phyloP scores from a whole-genome alignment of 1,140 invertebrate genomes.

The Brachionus koreanus region DNA sequence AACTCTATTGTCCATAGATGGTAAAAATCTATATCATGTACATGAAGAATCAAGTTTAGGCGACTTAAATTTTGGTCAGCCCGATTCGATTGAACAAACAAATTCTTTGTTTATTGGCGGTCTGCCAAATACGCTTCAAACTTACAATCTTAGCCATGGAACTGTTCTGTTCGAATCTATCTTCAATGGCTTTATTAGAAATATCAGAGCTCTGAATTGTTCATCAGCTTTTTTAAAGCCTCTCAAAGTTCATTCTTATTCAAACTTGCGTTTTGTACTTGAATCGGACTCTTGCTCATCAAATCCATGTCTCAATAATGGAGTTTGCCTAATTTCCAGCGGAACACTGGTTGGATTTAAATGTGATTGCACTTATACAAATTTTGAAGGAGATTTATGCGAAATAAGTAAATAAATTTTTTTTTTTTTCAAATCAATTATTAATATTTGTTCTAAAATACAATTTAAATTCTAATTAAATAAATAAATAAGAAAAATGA shows the following conservation, averaged over 20 bases:
- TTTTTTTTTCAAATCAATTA: not conserved
- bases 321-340: not conserved
- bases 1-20: not conserved
- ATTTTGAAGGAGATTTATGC: conserved; percentile 21
- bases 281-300: conserved; percentile 12
- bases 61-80: conserved; percentile 10
- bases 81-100: not conserved
- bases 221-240: not conserved
- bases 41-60: not conserved
- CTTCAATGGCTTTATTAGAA: conserved; percentile 30
- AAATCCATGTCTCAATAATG: conserved; percentile 39
- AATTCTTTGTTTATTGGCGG: conserved; percentile 84
- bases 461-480: not conserved
- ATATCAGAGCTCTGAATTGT: conserved; percentile 10
- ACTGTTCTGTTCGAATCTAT: conserved; percentile 31
- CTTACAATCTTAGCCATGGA: conserved; percentile 11
- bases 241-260: not conserved
- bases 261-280: not conserved
- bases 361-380: conserved; percentile 33
- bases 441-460: not conserved
- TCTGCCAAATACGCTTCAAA: conserved; percentile 63
- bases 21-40: conserved; percentile 9
- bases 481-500: not conserved
- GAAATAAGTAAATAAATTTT: not conserved
- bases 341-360: not conserved